A percentile compares a stretch with the other conserved stretches of the same genome.
Conservation (phyloP, 2,797 vertebrate genomes). For the Apodemus agrarius region DNA sequence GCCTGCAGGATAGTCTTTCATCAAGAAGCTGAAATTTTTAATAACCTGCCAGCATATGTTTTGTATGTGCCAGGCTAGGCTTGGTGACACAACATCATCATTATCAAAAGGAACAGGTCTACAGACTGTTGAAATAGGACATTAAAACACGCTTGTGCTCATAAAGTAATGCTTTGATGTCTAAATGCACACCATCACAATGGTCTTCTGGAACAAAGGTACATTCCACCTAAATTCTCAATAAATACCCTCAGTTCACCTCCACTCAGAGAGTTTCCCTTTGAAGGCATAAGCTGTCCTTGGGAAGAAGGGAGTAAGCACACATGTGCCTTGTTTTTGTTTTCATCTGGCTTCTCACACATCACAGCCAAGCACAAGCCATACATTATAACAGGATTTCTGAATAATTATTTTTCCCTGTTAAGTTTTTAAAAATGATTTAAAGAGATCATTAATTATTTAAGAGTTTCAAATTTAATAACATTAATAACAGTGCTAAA, state of each 20-base stretch:
- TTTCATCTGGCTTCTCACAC: neutral
- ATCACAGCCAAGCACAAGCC: neutral
- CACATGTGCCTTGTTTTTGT: neutral
- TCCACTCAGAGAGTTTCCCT: conserved; percentile 52
- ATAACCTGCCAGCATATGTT: conserved; percentile 91
- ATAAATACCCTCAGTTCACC: conserved; percentile 61
- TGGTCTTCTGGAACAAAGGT: conserved; percentile 84
- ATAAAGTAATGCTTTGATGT: conserved; percentile 88
- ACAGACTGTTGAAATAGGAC: conserved; percentile 84
- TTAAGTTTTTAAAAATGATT: conserved; percentile 63
- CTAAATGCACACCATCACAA: conserved; percentile 80
- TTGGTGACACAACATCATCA: conserved; percentile 88
- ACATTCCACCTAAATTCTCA: conserved; percentile 81
- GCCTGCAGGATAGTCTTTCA: conserved; percentile 92
- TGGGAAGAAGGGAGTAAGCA: neutral
- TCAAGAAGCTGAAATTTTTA: conserved; percentile 91
- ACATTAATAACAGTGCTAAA: conserved; percentile 22
- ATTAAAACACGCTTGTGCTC: conserved; percentile 88
- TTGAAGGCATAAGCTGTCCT: conserved; percentile 69
- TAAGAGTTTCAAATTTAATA: conserved; percentile 51
- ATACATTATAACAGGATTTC: conserved; percentile 53
- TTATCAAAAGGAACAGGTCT: conserved; percentile 89
- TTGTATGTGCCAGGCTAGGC: conserved; percentile 85
- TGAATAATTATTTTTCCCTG: conserved; percentile 65
- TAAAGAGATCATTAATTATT: neutral